Evolutionary conservation across 2,797 vertebrate genomes (phyloP), one percentile per base, ranked within the genome.

Genomic region (Tenualosa ilisha): DNA sequence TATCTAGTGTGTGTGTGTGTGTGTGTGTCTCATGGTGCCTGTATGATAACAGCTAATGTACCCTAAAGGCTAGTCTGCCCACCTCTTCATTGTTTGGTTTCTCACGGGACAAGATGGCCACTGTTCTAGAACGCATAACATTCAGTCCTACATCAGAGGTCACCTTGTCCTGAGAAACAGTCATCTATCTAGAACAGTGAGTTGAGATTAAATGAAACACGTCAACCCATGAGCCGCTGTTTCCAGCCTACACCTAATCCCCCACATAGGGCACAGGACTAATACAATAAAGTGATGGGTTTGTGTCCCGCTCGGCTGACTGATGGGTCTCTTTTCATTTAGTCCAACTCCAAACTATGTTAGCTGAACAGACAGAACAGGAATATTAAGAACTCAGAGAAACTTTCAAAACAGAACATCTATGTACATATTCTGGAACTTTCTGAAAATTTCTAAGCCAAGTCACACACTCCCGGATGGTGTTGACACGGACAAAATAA

Each of bases 281-380:
- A 59, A 59, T 31, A 31, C 9, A 65, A 8, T 26, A 31, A 26
- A 17, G 17, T 75, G 31, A 75, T 75, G 31, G 15, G 37, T 13
- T 31, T 75, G 31, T 75, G 40, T 26, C 83, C 11, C 50, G 49
- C 50, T 22, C 82, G 53, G 49, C 22, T 63, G 24, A 72, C 40
- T 50, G 26, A 49, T 49, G 9, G 24, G 56, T 65, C 65, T 46
- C 24, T 24, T 83, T 83, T 49, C 81, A 83, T 84, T 81, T 85
- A 84, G 85, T 83, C 68, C 26, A 54, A 24, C n/a, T 51, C 40
- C 15, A 20, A 20, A 75, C 15, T 75, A 43, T 75, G 68, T 75
- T 75, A 75, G 31, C 68, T 75, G 68, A 75, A 75, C 68, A 75
- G 31, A 40, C 37, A 75, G 68, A 43, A 43, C 31, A 6, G 12